phyloP scores from a whole-genome alignment of 2,797 vertebrate genomes.

The Falco novaeseelandiae region DNA sequence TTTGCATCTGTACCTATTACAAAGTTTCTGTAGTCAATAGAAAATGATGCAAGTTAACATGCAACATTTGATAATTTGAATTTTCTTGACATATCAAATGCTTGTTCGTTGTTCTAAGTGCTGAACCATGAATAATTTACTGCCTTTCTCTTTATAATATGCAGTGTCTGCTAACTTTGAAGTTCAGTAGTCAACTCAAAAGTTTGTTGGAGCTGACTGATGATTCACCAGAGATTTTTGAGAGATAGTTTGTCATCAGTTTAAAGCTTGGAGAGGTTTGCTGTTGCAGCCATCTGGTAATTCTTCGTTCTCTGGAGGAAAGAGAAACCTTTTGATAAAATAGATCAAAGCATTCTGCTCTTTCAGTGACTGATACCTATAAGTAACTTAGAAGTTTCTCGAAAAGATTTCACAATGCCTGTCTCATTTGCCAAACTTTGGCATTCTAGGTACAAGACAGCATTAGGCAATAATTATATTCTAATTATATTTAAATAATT shows the following conservation, averaged over 20 bases:
- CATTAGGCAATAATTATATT: neutral
- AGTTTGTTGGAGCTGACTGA: constrained; percentile 45
- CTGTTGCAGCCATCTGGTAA: constrained; percentile 52
- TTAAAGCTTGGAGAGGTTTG: constrained; percentile 38
- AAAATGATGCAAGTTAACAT: neutral
- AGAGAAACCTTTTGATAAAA: constrained; percentile 66
- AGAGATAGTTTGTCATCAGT: constrained; percentile 25
- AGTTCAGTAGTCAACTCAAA: constrained; percentile 29
- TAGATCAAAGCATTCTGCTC: constrained; percentile 59
- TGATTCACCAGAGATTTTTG: constrained; percentile 56
- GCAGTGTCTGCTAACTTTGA: constrained; percentile 27
- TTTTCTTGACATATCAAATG: constrained; percentile 1
- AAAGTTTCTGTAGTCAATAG: neutral
- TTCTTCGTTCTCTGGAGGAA: constrained; percentile 59
- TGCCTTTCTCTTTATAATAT: neutral
- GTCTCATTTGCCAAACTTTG: neutral
- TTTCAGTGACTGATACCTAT: constrained; percentile 37
- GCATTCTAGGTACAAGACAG: neutral
- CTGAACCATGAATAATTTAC: constrained; percentile 25
- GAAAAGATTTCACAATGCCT: neutral
- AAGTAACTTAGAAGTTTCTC: constrained; percentile 22
- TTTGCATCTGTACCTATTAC: neutral
- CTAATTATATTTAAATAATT: neutral
- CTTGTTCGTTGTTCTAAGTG: neutral
- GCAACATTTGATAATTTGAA: neutral